Evolutionary conservation across 2,113 vertebrate species (phyloP).

Genomic region (Takifugu bimaculatus): DNA sequence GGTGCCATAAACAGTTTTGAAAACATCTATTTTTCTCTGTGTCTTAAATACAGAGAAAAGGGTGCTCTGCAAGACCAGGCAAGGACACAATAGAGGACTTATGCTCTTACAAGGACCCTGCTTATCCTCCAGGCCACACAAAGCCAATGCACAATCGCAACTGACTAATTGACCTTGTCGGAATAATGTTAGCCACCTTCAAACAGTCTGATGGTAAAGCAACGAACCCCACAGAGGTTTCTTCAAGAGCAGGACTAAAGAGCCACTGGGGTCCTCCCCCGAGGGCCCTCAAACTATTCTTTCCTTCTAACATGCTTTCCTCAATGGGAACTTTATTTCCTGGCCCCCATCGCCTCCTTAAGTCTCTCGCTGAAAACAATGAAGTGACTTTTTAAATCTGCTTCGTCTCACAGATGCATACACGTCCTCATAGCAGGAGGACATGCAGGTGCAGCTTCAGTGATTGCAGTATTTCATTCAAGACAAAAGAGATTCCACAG

Average conservation of each 20-base stretch:
- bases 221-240: conserved; percentile 37
- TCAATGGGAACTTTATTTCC: conserved; percentile 53
- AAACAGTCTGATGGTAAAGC: conserved; percentile 29
- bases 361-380: conserved; percentile 48
- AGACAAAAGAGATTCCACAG: conserved; percentile 42
- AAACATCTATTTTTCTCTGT: conserved; percentile 3
- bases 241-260: conserved; percentile 41
- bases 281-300: conserved; percentile 57
- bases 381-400: conserved; percentile 58
- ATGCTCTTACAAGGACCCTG: conserved; percentile 12
- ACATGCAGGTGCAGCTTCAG: conserved; percentile 55
- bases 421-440: conserved; percentile 21
- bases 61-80: conserved; percentile 12
- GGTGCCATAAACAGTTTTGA: not conserved
- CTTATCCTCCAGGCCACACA: conserved; percentile 29
- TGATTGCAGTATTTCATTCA: conserved; percentile 63
- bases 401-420: conserved; percentile 33
- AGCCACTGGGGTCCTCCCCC: conserved; percentile 23
- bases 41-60: conserved; percentile 20
- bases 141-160: conserved; percentile 43
- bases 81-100: conserved; percentile 28
- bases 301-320: conserved; percentile 25
- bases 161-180: conserved; percentile 63
- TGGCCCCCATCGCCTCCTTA: conserved; percentile 30
- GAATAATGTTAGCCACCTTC: conserved; percentile 57